Conservation (phyloP, 2,888 invertebrate species). For the Nebria brevicollis region DNA sequence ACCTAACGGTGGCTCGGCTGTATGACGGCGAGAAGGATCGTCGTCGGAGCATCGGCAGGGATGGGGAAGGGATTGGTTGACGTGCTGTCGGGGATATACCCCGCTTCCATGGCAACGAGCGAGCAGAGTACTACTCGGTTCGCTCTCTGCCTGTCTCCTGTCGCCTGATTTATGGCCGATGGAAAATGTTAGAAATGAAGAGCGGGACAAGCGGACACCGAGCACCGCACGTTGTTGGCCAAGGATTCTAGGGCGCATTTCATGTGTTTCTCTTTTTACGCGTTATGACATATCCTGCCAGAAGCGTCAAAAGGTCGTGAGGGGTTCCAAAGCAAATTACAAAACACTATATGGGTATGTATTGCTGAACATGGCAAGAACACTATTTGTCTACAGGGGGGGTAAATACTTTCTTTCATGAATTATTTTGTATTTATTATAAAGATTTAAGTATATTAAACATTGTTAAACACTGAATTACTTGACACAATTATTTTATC, state of each 20-base stretch:
- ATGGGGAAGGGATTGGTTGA: slow-evolving; percentile 57
- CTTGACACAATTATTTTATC: no score
- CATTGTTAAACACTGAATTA: no score
- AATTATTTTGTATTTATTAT: no score
- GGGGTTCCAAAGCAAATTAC: not conserved
- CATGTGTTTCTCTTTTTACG: slow-evolving; percentile 15
- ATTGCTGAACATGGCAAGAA: no score
- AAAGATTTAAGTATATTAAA: no score
- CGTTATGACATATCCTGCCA: not conserved
- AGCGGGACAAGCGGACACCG: slow-evolving; percentile 56
- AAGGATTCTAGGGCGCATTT: not conserved
- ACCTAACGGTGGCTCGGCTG: not conserved
- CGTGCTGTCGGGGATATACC: slow-evolving; percentile 64
- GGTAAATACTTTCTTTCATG: no score
- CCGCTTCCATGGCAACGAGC: slow-evolving; percentile 64
- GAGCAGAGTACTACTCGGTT: slow-evolving; percentile 62
- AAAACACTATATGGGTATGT: not conserved
- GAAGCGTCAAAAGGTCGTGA: not conserved
- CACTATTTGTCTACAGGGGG: no score
- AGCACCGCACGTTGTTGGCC: slow-evolving; percentile 14
- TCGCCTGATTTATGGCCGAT: slow-evolving; percentile 66
- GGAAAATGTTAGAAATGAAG: slow-evolving; percentile 67
- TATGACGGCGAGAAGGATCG: slow-evolving; percentile 1
- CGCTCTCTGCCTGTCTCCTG: slow-evolving; percentile 62
- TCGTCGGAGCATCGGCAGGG: slow-evolving; percentile 51